Evolutionary conservation across 2,113 vertebrate genomes (phyloP).

Genomic region (Gallinago undulata): DNA sequence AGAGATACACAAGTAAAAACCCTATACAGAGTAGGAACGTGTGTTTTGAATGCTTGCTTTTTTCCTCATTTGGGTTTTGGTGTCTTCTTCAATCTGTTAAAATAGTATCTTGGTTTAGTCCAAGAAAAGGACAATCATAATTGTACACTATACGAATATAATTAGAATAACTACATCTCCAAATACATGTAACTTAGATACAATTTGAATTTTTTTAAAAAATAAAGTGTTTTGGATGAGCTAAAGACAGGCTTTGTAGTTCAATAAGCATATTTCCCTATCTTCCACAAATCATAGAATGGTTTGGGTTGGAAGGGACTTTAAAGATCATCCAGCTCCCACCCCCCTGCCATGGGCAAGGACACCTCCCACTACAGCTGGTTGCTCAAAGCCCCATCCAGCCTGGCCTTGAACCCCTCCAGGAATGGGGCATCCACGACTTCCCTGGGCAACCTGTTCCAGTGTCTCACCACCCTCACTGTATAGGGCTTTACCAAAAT

Average conservation of each 20-base stretch:
- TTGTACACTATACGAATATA: background rate
- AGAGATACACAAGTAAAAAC: background rate
- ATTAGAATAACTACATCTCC: background rate
- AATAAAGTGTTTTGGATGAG: background rate
- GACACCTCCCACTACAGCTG: too few species aligned
- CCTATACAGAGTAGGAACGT: background rate
- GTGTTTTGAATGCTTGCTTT: background rate
- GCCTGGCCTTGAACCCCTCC: too few species aligned
- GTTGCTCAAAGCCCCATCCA: too few species aligned
- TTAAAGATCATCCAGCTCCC: too few species aligned
- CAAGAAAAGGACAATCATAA: background rate
- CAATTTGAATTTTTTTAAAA: background rate
- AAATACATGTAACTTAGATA: background rate
- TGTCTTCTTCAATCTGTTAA: background rate
- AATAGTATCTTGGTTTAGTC: background rate
- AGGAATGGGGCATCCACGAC: too few species aligned
- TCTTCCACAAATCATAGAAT: background rate
- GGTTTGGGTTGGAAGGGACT: too few species aligned
- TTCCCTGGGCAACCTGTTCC: too few species aligned
- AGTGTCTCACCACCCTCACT: too few species aligned
- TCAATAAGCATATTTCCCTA: background rate
- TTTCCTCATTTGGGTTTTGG: background rate
- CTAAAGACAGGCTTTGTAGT: background rate
- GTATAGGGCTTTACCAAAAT: background rate
- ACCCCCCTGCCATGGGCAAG: too few species aligned